Evolutionary conservation across 2,797 vertebrate species (phyloP).

Genomic region (Champsocephalus esox): DNA sequence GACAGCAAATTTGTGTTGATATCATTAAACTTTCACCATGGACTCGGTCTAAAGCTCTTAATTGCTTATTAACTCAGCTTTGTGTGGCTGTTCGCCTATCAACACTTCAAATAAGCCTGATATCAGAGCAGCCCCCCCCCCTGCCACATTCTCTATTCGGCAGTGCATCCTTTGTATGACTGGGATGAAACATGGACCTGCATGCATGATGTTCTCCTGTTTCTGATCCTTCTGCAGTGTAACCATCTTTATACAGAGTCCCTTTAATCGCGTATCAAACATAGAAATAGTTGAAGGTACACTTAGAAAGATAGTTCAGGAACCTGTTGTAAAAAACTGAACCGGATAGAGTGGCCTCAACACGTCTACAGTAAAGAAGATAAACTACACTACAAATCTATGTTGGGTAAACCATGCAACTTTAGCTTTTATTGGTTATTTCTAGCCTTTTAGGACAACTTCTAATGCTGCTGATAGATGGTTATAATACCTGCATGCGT

Average conservation of each 20-base stretch:
- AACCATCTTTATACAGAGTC: too few relatives aligned
- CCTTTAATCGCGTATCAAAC: background rate
- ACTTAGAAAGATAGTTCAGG: too few relatives aligned
- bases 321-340: too few relatives aligned
- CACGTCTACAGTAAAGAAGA: too few relatives aligned
- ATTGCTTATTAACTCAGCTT: conserved; percentile 82
- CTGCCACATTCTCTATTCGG: conserved; percentile 23
- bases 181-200: conserved; percentile 17
- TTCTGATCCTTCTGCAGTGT: background rate
- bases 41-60: conserved; percentile 79
- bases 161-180: conserved; percentile 30
- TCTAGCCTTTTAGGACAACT: too few relatives aligned
- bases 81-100: conserved; percentile 78
- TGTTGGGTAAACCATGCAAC: too few relatives aligned
- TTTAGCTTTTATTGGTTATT: too few relatives aligned
- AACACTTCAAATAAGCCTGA: conserved; percentile 81
- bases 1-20: conserved; percentile 82
- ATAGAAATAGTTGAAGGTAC: background rate
- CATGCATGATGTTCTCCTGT: conserved; percentile 3
- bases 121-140: conserved; percentile 58
- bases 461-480: too few relatives aligned
- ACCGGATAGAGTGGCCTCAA: too few relatives aligned
- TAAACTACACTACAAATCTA: too few relatives aligned
- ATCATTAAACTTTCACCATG: conserved; percentile 85
- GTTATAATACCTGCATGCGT: too few relatives aligned